phyloP scores from a whole-genome alignment of 2,888 invertebrate genomes.

The Dyspetes luteomarginatus region DNA sequence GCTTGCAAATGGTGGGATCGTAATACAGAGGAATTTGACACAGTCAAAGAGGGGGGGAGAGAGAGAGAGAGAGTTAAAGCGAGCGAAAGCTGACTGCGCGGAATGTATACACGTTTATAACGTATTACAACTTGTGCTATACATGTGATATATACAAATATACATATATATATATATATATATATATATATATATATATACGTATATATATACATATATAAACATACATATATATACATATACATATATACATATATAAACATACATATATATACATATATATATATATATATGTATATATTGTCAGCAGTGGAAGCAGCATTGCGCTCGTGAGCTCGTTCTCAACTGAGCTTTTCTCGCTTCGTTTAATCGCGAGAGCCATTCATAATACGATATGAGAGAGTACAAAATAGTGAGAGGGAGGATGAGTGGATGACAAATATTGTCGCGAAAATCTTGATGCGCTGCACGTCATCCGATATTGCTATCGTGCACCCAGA shows the following conservation, averaged over 20 bases:
- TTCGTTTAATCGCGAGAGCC: slow-evolving; percentile 76
- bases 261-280: too few relatives aligned
- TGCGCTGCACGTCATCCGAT: slow-evolving; percentile 13
- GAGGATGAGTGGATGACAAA: not conserved
- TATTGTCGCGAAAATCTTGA: slow-evolving; percentile 40
- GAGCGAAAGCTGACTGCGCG: slow-evolving; percentile 55
- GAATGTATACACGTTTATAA: slow-evolving; percentile 15
- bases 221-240: not conserved
- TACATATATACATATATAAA: slow-evolving; percentile 17
- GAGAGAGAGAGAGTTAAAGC: slow-evolving; percentile 59
- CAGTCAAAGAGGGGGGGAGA: too few relatives aligned
- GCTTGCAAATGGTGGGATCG: slow-evolving; percentile 4
- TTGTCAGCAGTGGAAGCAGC: slow-evolving; percentile 14
- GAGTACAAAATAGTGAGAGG: not conserved
- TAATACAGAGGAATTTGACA: slow-evolving; percentile 34
- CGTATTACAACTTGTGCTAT: too few relatives aligned
- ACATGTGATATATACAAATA: not conserved
- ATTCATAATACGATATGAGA: slow-evolving; percentile 72
- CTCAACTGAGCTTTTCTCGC: slow-evolving; percentile 73
- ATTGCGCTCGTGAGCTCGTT: slow-evolving; percentile 10
- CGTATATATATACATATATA: slow-evolving; percentile 1
- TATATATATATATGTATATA: not conserved
- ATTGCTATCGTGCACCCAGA: not conserved
- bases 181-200: slow-evolving; percentile 20
- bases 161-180: not conserved